These are phyloP conservation scores for Luehdorfia chinensis DNA, from an alignment of 1,140 invertebrate genomes.

Conservation along the genomic window DNA sequence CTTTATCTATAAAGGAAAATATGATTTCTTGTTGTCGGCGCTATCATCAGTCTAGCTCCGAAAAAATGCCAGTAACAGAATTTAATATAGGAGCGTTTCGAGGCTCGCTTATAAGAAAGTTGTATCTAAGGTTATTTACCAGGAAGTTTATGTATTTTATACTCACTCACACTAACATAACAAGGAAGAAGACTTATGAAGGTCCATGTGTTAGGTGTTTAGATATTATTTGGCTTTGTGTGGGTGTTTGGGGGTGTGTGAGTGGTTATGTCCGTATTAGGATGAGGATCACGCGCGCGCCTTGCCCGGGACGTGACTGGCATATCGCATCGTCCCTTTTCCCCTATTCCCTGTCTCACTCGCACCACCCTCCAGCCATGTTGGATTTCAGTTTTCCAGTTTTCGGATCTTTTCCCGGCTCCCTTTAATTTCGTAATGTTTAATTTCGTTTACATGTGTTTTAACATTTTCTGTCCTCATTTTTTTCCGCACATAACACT, in stretches of 20 bases:
- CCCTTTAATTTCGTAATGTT: slow-evolving; percentile 66
- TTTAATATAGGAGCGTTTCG: slow-evolving; percentile 67
- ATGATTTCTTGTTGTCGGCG: slow-evolving; percentile 55
- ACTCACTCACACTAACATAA: slow-evolving; percentile 37
- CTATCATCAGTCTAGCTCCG: slow-evolving; percentile 45
- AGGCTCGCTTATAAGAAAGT: slow-evolving; percentile 62
- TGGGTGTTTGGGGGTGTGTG: slow-evolving; percentile 53
- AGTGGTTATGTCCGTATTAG: slow-evolving; percentile 59
- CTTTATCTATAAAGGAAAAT: slow-evolving; percentile 49
- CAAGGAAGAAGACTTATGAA: slow-evolving; percentile 27
- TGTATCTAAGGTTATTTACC: slow-evolving; percentile 69
- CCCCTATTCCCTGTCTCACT: slow-evolving; percentile 58
- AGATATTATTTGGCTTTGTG: slow-evolving; percentile 38
- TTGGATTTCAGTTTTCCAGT: slow-evolving; percentile 70
- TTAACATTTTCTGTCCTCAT: slow-evolving; percentile 6
- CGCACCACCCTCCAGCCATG: slow-evolving; percentile 72
- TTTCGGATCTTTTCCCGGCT: slow-evolving; percentile 68
- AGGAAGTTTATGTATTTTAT: slow-evolving; percentile 72
- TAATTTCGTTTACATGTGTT: slow-evolving; percentile 35
- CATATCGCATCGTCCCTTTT: slow-evolving; percentile 69
- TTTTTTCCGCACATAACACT: background rate
- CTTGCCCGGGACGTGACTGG: slow-evolving; percentile 70
- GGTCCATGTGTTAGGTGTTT: slow-evolving; percentile 57
- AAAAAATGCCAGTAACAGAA: slow-evolving; percentile 62
- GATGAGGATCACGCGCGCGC: slow-evolving; percentile 70